phyloP scores from a whole-genome alignment of 2,797 vertebrate species.

The Xenentodon cancila region DNA sequence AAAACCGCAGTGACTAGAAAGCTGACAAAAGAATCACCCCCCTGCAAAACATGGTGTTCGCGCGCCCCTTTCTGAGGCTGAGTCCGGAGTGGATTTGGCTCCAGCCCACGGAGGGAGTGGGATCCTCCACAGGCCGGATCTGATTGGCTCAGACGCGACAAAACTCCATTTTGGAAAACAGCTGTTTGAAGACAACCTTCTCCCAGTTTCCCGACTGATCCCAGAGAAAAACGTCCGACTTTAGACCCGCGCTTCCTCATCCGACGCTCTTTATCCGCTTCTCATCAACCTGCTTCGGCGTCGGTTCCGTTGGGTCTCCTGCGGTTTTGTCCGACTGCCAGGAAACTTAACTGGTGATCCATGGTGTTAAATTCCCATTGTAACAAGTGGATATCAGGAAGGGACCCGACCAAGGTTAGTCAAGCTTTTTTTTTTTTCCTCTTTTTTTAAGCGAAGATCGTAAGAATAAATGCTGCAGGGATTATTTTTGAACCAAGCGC shows the following conservation, averaged over 20 bases:
- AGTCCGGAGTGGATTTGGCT: slow-evolving; percentile 35
- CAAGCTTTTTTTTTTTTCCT: no score
- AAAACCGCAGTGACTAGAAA: no score
- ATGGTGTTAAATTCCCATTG: slow-evolving; percentile 59
- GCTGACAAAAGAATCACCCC: no score
- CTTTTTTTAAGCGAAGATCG: slow-evolving; percentile 30
- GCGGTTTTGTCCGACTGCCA: slow-evolving; percentile 43
- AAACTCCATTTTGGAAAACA: slow-evolving; percentile 89
- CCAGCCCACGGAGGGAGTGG: slow-evolving; percentile 65
- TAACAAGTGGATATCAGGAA: slow-evolving; percentile 82
- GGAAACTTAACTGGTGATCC: slow-evolving; percentile 65
- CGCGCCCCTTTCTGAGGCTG: no score
- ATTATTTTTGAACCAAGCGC: no score
- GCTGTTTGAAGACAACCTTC: slow-evolving; percentile 79
- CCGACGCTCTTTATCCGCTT: not conserved
- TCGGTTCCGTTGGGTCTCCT: slow-evolving; percentile 4
- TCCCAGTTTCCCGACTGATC: slow-evolving; percentile 60
- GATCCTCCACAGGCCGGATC: slow-evolving; percentile 57
- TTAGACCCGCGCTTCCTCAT: not conserved
- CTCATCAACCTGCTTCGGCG: slow-evolving; percentile 11
- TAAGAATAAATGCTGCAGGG: not conserved
- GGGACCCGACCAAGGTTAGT: slow-evolving; percentile 80
- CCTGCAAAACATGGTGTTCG: no score
- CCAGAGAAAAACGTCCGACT: slow-evolving; percentile 26
- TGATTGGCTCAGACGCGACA: slow-evolving; percentile 76